Conservation (phyloP, 2,888 invertebrate genomes). For the Andrena bicolor region DNA sequence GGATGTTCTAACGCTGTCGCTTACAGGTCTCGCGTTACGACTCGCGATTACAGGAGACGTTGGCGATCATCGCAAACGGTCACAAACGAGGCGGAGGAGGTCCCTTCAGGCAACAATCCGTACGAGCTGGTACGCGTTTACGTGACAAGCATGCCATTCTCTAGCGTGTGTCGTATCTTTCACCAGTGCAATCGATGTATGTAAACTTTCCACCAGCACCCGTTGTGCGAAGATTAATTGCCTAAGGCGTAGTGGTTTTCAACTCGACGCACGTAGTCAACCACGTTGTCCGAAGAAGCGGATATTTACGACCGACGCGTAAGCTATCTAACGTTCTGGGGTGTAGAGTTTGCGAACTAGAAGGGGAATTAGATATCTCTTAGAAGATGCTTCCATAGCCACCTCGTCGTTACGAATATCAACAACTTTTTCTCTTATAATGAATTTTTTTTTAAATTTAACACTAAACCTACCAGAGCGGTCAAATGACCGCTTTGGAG, state of each 20-base stretch:
- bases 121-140: conserved; percentile 43
- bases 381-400: too few species aligned
- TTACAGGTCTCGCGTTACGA: conserved; percentile 21
- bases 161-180: conserved; percentile 29
- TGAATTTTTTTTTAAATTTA: too few species aligned
- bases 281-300: conserved; percentile 23
- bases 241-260: conserved; percentile 26
- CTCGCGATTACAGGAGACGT: conserved; percentile 13
- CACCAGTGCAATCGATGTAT: conserved; percentile 35
- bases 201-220: conserved; percentile 27
- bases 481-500: too few species aligned
- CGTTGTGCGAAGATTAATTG: conserved; percentile 57
- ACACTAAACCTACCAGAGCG: too few species aligned
- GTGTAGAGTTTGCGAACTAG: not conserved
- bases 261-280: conserved; percentile 27
- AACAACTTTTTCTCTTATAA: too few species aligned
- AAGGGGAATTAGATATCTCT: not conserved
- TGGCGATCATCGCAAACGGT: conserved; percentile 31
- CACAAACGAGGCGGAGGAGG: not conserved
- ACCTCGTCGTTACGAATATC: too few species aligned
- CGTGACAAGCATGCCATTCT: conserved; percentile 23
- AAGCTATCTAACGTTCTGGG: not conserved
- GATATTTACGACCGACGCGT: conserved; percentile 46
- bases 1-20: not conserved
- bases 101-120: not conserved